Percentiles rank a stretch among this genome's conserved stretches.
phyloP scores from a whole-genome alignment of 2,797 vertebrate species.

The Lacerta viridis region DNA sequence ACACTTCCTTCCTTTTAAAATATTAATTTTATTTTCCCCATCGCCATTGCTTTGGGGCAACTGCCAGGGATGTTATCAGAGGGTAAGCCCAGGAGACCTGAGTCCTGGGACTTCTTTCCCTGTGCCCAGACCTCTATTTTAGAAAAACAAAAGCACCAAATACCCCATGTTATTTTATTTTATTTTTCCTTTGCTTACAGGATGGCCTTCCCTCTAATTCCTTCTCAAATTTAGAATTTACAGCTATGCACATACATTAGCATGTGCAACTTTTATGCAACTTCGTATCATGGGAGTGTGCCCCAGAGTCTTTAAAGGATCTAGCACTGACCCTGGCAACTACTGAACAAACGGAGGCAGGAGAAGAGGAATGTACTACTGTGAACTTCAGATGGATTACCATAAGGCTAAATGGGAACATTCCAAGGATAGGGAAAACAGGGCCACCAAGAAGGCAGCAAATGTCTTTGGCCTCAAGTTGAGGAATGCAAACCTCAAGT shows the following conservation, averaged over 20 bases:
- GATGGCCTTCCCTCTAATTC: too few species aligned
- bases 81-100: too few species aligned
- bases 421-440: background rate
- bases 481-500: background rate
- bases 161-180: too few species aligned
- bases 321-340: background rate
- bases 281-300: too few species aligned
- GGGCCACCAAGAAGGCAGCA: background rate
- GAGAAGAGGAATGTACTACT: background rate
- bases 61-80: background rate
- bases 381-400: background rate
- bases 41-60: conserved; percentile 19
- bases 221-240: too few species aligned
- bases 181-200: too few species aligned
- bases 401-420: background rate
- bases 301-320: too few species aligned
- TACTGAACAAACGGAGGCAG: background rate
- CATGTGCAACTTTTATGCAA: too few species aligned
- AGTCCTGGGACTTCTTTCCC: too few species aligned
- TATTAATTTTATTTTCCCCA: background rate
- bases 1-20: conserved; percentile 44
- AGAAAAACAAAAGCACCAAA: too few species aligned
- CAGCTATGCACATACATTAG: too few species aligned
- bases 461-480: background rate
- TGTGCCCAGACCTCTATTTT: too few species aligned